Evolutionary conservation across 2,113 vertebrate species (phyloP), one percentile per base, ranked within the genome.

Genomic region (Protomyctophum bolini): DNA sequence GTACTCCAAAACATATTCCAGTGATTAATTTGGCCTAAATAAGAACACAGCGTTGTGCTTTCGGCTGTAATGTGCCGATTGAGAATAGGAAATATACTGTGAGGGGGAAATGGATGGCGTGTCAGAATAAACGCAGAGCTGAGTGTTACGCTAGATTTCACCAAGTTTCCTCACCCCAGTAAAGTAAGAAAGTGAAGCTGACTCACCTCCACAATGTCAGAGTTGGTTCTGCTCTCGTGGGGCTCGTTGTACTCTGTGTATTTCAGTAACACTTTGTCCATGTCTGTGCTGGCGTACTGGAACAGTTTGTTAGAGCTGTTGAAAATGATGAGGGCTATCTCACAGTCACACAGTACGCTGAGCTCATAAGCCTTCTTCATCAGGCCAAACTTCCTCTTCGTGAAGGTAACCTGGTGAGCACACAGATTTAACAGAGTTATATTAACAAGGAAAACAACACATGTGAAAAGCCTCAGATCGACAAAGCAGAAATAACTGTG

Each of bases 251-350:
- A 99, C 87, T 99, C 98, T 71, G 98, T 99, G 80, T 99, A 99
- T 93, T 99, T 99, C 83, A 99, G 97, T 63, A 99, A 95, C 85
- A 99, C 98, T 93, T 98, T 98, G 94, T 99, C 98, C 98, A 99
- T 99, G 88, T 99, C 97, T 70, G 97, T 99, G 95, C 98, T 99
- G 87, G 98, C 98, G 67, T 99, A 99, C 91, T 99, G 98, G 92
- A 99, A 99, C 87, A 99, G 94, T 91, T 99, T 99, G 94, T 99
- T 99, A 83, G 98, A 97, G 93, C 98, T 98, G 96, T 99, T 99
- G 94, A 99, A 99, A 92, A 99, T 99, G 93, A 99, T 99, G 94
- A 99, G 96, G 69, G 97, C 98, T 74, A 99, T 99, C 94, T 99
- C 98, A 89, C 98, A 99, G 94, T 99, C 98, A 88, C 98, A 99